A percentile compares a stretch with the other conserved stretches of the same genome.
phyloP scores from a whole-genome alignment of 1,140 invertebrate genomes.

The Cecropterus lyciades region DNA sequence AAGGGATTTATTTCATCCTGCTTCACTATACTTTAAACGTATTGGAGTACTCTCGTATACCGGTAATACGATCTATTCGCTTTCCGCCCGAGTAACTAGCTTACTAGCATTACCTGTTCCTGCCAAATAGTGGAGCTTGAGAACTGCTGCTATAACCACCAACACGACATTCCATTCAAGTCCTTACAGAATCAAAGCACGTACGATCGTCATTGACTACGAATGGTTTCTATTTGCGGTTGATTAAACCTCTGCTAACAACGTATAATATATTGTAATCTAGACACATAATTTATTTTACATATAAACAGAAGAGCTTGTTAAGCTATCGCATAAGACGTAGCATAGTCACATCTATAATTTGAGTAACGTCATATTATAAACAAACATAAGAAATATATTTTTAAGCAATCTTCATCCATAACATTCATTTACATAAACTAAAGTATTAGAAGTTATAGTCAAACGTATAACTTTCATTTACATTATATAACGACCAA shows the following conservation, averaged over 20 bases:
- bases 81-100: conserved; percentile 29
- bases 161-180: conserved; percentile 20
- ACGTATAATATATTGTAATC: neutral
- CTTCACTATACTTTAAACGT: conserved; percentile 3
- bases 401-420: no score
- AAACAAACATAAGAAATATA: no score
- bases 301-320: no score
- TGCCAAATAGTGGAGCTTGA: conserved; percentile 19
- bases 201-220: conserved; percentile 20
- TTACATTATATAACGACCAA: no score
- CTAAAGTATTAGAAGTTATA: no score
- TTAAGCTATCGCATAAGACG: no score
- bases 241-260: conserved; percentile 16
- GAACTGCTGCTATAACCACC: conserved; percentile 4
- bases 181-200: conserved; percentile 16
- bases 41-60: conserved; percentile 20
- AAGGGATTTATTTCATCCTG: conserved; percentile 6
- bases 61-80: conserved; percentile 28
- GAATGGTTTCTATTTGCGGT: conserved; percentile 9
- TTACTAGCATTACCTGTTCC: conserved; percentile 28
- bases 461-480: no score
- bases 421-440: no score
- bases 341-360: no score
- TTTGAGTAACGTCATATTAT: no score
- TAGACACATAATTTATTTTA: neutral